These are phyloP conservation scores for Branchipolynoe longqiensis DNA, from an alignment of 2,888 invertebrate genomes.

Conservation along the genomic window DNA sequence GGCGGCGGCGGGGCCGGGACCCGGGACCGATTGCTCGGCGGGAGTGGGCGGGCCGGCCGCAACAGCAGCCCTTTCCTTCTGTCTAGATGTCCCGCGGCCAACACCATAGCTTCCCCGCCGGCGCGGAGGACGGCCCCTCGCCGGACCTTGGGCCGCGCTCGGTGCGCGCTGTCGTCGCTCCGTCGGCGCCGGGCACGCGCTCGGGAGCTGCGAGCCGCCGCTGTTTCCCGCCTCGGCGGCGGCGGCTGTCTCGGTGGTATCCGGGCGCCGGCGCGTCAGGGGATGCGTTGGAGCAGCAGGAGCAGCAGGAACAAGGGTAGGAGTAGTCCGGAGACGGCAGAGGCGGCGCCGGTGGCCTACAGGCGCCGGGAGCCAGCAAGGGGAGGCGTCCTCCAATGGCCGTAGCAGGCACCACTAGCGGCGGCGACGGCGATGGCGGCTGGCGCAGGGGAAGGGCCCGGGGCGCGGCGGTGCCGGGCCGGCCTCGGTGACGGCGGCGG, in stretches of 20 bases:
- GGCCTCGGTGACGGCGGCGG: too few species aligned
- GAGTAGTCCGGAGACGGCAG: background rate
- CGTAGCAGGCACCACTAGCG: too few species aligned
- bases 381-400: too few species aligned
- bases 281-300: background rate
- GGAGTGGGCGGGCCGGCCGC: background rate
- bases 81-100: constrained; percentile 28
- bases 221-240: constrained; percentile 19
- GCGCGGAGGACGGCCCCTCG: background rate
- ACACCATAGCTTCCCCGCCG: constrained; percentile 44
- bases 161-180: background rate
- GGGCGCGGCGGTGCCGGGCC: too few species aligned
- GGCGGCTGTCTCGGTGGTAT: background rate
- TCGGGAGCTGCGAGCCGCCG: background rate
- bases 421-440: background rate
- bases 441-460: background rate
- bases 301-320: too few species aligned
- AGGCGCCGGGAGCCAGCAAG: too few species aligned
- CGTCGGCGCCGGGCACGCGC: background rate
- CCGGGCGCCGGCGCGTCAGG: constrained; percentile 8
- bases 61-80: constrained; percentile 49
- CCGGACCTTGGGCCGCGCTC: background rate
- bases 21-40: background rate
- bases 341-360: too few species aligned
- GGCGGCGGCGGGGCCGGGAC: background rate